phyloP scores from a whole-genome alignment of 2,113 vertebrate species.

The Tachuris rubrigastra region DNA sequence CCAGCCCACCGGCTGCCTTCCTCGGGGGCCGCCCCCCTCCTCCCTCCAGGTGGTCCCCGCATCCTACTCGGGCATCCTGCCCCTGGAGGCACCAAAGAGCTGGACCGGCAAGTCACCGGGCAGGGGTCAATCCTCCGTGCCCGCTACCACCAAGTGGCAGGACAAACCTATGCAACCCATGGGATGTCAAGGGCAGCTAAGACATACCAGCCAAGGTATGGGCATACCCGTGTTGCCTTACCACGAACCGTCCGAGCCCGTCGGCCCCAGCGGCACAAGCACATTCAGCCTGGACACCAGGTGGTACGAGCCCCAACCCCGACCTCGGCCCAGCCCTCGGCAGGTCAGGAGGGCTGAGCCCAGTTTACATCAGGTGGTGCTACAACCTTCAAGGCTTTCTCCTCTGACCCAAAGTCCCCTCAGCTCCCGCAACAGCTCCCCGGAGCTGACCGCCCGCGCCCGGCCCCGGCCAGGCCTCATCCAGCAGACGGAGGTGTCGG shows the following conservation, averaged over 20 bases:
- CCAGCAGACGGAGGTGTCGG: conserved; percentile 91
- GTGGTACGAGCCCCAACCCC: conserved; percentile 95
- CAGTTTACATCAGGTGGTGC: conserved; percentile 96
- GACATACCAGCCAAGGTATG: conserved; percentile 99
- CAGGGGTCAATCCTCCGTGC: conserved; percentile 76
- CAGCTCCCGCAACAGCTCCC: conserved; percentile 93
- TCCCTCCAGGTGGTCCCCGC: conserved; percentile 89
- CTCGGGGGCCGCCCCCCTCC: conserved; percentile 83
- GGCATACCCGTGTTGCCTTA: conserved; percentile 99
- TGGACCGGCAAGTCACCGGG: conserved; percentile 89
- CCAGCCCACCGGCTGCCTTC: conserved; percentile 75
- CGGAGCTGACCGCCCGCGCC: conserved; percentile 91
- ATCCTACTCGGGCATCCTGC: conserved; percentile 91
- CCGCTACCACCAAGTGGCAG: conserved; percentile 85
- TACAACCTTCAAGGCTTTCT: conserved; percentile 96
- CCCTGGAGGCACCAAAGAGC: conserved; percentile 92
- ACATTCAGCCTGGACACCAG: conserved; percentile 95
- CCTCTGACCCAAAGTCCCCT: conserved; percentile 97
- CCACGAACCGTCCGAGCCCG: conserved; percentile 89
- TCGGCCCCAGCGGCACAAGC: conserved; percentile 88
- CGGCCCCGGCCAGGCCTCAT: conserved; percentile 90
- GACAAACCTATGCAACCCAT: conserved; percentile 96
- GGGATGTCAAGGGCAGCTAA: conserved; percentile 96
- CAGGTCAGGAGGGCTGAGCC: conserved; percentile 90
- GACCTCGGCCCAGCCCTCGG: conserved; percentile 92